phyloP scores from a whole-genome alignment of 2,797 vertebrate species.

The Poecile montanus region DNA sequence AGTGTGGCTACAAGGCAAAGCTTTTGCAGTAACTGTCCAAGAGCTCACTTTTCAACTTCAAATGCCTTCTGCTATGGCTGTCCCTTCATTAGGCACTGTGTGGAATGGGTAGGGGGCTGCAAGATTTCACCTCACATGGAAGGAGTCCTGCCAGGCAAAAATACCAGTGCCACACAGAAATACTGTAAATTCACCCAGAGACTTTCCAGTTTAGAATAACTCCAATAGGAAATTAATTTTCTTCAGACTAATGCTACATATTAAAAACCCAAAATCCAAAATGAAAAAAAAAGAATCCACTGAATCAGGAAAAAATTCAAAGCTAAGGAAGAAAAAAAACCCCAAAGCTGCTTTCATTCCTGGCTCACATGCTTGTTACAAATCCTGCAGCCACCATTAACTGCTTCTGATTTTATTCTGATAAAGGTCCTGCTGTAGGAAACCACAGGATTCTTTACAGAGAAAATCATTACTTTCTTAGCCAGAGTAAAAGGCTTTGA shows the following conservation, averaged over 20 bases:
- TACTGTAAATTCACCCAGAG: not conserved
- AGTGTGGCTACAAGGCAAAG: not conserved
- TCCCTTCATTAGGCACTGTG: not conserved
- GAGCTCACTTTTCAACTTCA: not conserved
- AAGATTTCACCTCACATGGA: not conserved
- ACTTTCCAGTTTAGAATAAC: constrained; percentile 1
- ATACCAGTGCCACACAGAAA: constrained; percentile 9
- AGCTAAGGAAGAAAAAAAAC: not conserved
- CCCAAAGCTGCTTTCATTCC: not conserved
- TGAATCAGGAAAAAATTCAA: constrained; percentile 20
- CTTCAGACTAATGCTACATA: not conserved
- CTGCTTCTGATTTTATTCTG: constrained; percentile 31
- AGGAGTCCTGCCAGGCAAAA: constrained; percentile 14
- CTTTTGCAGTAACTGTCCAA: not conserved
- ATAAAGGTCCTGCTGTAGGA: constrained; percentile 34
- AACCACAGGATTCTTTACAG: constrained; percentile 44
- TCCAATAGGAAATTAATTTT: constrained; percentile 22
- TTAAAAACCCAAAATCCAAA: constrained; percentile 45
- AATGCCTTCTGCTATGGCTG: not conserved
- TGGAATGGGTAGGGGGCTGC: not conserved
- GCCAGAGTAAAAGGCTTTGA: not conserved
- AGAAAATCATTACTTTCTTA: constrained; percentile 35
- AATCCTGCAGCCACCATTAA: constrained; percentile 36
- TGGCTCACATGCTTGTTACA: not conserved
- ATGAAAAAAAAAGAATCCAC: constrained; percentile 8